A percentile compares a stretch with the other conserved stretches of the same genome.
Conservation (phyloP, 2,888 invertebrate species). For the Eumerus sabulonum region DNA sequence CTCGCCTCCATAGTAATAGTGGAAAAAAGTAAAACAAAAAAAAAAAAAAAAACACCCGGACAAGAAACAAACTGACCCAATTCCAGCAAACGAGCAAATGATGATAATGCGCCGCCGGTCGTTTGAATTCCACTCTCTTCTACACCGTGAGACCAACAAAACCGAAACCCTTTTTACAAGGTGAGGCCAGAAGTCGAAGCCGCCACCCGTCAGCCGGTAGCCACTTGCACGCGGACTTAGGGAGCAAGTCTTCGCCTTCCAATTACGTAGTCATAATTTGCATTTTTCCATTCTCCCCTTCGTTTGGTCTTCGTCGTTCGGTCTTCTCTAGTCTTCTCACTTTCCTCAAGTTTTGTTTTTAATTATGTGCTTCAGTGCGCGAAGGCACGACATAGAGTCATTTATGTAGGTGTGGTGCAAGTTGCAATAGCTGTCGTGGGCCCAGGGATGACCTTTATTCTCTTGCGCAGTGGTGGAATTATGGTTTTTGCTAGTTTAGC, state of each 20-base stretch:
- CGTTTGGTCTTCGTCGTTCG: neutral
- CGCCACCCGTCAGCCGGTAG: neutral
- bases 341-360: too few relatives aligned
- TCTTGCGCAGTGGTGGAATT: too few relatives aligned
- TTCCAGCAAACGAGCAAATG: conserved; percentile 60
- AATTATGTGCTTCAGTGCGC: too few relatives aligned
- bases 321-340: neutral
- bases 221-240: conserved; percentile 16
- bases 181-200: neutral
- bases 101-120: conserved; percentile 51
- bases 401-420: too few relatives aligned
- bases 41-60: too few relatives aligned
- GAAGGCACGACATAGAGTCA: too few relatives aligned
- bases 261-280: conserved; percentile 66
- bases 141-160: neutral
- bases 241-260: conserved; percentile 57
- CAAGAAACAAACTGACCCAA: conserved; percentile 43
- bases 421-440: too few relatives aligned
- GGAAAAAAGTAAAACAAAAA: conserved; percentile 34
- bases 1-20: conserved; percentile 30
- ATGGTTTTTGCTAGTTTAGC: too few relatives aligned
- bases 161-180: neutral
- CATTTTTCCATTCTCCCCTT: conserved; percentile 29
- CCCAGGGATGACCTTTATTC: too few relatives aligned
- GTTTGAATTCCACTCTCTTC: conserved; percentile 51